Base-by-base conservation (phyloP, 2,888 invertebrate genomes). In the Andrena camellia region DNA sequence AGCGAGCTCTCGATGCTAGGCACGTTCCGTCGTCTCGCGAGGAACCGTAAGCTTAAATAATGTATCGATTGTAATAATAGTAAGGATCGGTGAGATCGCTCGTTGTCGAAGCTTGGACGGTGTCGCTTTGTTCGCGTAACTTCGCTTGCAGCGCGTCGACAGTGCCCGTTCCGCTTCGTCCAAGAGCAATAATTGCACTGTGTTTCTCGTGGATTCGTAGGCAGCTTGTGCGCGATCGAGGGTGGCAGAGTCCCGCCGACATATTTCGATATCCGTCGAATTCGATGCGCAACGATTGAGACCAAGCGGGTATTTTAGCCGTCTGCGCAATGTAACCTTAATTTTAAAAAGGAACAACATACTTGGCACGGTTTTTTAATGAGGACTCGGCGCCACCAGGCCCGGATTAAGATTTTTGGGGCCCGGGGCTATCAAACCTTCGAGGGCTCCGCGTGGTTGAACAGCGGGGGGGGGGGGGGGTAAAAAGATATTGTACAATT, bases 121-220 rank as follows among this genome's bases (percentile, higher is more conserved):
- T 48, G 29, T 50, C 67, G 23, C 20, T 31, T 42, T 42, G 17
- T 17, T 42, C 13, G 42, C 42, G 13, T 42, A 13, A 42, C 42
- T 42, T 42, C 42, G 20, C 52, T 52, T 52, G 52, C 52, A 20
- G 8, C n/a, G 52, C 20, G 23, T 10, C n/a, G 67, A 52, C 35
- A 52, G 54, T 66, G 62, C 48, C n/a, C 52, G 62, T 78, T 57
- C 20, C 62, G 62, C 63, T 52, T 54, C 60, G 63, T 54, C 69
- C 64, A 54, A 57, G 63, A 63, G 48, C 62, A 50, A 31, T 64
- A 71, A 62, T 63, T 17, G 52, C 63, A 70, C 54, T 52, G n/a
- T 26, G 63, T 59, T 77, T 48, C n/a, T 31, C 33, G n/a, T 71
- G 71, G 57, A 64, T 26, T 64, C 48, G 42, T 57, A 64, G 59